Base-by-base conservation (phyloP, 2,888 invertebrate species). In the Ichneumon xanthorius region DNA sequence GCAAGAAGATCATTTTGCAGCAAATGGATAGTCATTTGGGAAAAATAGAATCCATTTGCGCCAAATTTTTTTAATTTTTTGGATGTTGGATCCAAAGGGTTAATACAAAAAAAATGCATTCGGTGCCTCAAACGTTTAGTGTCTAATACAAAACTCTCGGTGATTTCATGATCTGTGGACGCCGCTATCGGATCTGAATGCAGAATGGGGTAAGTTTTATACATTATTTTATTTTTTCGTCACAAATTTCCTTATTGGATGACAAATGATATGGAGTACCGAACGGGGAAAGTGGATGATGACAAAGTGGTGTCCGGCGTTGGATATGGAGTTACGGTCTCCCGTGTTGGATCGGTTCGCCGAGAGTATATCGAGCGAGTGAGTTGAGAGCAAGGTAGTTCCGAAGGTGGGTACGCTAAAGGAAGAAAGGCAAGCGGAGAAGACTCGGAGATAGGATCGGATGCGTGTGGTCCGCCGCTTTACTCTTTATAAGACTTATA, bases 401-500 rank as follows among this genome's bases (percentile, higher is more conserved):
- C 68, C 77, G 82, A 85, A 75, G 85, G 84, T 83, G 81, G 86
- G 77, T 70, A 80, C 75, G 65, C 76, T 84, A 82, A 86, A 81
- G 80, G 83, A 83, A 86, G 80, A 84, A 88, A 86, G 81, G 84
- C 72, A 84, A 87, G 81, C 87, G 88, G 82, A 87, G 89, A 63
- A 89, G 88, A 77, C 89, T 87, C 89, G 58, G 88, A 93, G 94
- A 94, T 94, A 94, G 93, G 93, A 93, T 94, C 94, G 90, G 91
- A 93, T 91, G 93, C 93, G 93, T 94, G 94, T 93, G 93, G 94
- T 93, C 94, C 92, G 88, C 89, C 92, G 92, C 90, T 93, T 93
- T 93, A 93, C 92, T 93, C 92, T 92, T 92, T 92, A 92, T 92
- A 92, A 92, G 93, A 92, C 93, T 93, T 93, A 93, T 93, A 92